phyloP scores from a whole-genome alignment of 2,888 invertebrate genomes.

The Eupithecia centaureata region DNA sequence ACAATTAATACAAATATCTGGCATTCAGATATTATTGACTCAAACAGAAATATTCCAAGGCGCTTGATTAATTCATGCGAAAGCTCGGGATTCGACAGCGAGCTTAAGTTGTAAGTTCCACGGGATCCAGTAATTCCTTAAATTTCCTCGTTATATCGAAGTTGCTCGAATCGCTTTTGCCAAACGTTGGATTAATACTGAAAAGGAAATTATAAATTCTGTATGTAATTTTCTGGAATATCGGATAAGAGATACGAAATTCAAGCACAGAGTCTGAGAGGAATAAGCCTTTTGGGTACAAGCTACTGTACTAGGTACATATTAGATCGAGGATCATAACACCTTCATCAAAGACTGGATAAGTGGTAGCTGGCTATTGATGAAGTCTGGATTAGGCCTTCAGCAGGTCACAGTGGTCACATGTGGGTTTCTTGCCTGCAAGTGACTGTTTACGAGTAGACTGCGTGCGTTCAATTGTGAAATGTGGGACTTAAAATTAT shows the following conservation, averaged over 20 bases:
- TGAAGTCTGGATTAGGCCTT: no score
- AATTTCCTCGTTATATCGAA: slow-evolving; percentile 21
- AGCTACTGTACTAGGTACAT: no score
- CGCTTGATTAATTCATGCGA: slow-evolving; percentile 23
- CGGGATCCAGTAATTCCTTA: slow-evolving; percentile 24
- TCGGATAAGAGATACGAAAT: not conserved
- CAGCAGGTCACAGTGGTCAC: no score
- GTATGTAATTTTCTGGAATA: not conserved
- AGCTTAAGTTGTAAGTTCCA: slow-evolving; percentile 18
- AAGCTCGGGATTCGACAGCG: slow-evolving; percentile 15
- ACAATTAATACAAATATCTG: slow-evolving; percentile 9
- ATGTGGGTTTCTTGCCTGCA: no score
- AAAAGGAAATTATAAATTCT: not conserved
- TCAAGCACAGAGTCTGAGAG: no score
- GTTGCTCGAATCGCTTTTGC: not conserved
- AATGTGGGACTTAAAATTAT: no score
- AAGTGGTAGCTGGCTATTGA: no score
- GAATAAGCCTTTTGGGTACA: no score
- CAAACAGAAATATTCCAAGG: slow-evolving; percentile 15
- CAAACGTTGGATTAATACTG: slow-evolving; percentile 5
- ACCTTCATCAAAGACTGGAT: no score
- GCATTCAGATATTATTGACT: slow-evolving; percentile 8
- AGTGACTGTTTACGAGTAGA: no score
- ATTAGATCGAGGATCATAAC: no score
- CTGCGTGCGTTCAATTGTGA: no score